Conservation (phyloP, 2,113 vertebrate species). For the Noturus placidus region DNA sequence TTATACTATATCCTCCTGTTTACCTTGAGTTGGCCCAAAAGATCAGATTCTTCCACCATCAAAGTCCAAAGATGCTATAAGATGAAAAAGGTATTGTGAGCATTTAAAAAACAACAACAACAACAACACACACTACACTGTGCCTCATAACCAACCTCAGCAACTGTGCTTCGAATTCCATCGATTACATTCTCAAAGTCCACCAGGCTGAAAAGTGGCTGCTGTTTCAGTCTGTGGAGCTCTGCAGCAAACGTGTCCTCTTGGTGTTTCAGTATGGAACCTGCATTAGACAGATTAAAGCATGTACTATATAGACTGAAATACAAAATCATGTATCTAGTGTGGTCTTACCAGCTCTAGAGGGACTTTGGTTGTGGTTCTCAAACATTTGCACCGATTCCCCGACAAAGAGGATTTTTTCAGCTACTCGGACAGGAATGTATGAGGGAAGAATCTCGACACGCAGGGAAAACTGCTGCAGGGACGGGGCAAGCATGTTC, state of each 20-base stretch:
- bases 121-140: not conserved
- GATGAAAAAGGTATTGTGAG: conserved; percentile 7
- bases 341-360: conserved; percentile 81
- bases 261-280: conserved; percentile 94
- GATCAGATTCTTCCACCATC: conserved; percentile 95
- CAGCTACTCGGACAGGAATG: conserved; percentile 91
- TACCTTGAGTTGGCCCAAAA: conserved; percentile 96
- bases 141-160: conserved; percentile 77
- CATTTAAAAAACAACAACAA: not conserved
- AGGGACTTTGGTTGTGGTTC: conserved; percentile 91
- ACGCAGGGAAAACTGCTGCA: conserved; percentile 95
- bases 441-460: conserved; percentile 95
- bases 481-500: conserved; percentile 94
- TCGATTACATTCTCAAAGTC: conserved; percentile 95
- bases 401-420: conserved; percentile 98
- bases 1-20: not conserved
- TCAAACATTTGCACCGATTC: conserved; percentile 99
- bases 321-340: not conserved
- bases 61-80: conserved; percentile 94
- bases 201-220: conserved; percentile 88
- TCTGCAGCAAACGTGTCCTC: conserved; percentile 92
- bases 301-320: not conserved
- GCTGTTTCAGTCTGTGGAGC: conserved; percentile 92
- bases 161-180: conserved; percentile 90
- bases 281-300: conserved; percentile 61